A percentile compares a stretch with the other conserved stretches of the same genome.
Conservation (phyloP, 2,888 invertebrate genomes). For the Andricus quercusramuli region DNA sequence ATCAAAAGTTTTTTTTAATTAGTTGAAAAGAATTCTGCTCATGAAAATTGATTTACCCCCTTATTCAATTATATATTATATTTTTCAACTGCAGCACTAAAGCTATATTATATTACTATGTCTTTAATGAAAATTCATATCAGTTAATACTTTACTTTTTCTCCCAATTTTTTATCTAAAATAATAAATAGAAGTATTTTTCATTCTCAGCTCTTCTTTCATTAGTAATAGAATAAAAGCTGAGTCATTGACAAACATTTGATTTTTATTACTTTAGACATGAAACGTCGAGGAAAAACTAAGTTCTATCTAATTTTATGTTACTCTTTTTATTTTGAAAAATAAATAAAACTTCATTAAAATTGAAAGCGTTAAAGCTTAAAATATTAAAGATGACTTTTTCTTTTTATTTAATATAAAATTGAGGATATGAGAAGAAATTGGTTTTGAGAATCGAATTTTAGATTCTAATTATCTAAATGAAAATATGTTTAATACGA, state of each 20-base stretch:
- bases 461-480: constrained; percentile 27
- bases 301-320: not conserved
- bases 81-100: too few relatives aligned
- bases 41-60: too few relatives aligned
- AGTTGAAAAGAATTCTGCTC: too few relatives aligned
- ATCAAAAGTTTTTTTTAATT: too few relatives aligned
- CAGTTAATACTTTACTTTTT: not conserved
- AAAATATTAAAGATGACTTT: constrained; percentile 11
- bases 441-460: constrained; percentile 29
- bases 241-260: not conserved
- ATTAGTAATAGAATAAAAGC: too few relatives aligned
- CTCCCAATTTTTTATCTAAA: not conserved
- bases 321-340: not conserved
- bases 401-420: constrained; percentile 27
- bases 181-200: not conserved
- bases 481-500: constrained; percentile 24
- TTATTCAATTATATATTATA: too few relatives aligned
- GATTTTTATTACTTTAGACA: not conserved
- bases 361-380: not conserved
- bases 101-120: not conserved
- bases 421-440: constrained; percentile 35
- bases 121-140: not conserved
- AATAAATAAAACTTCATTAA: not conserved
- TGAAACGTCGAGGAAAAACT: not conserved
- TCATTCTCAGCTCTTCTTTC: too few relatives aligned